Conservation (phyloP, 64 coral and sea anemone genomes). For the Montipora capricornis region DNA sequence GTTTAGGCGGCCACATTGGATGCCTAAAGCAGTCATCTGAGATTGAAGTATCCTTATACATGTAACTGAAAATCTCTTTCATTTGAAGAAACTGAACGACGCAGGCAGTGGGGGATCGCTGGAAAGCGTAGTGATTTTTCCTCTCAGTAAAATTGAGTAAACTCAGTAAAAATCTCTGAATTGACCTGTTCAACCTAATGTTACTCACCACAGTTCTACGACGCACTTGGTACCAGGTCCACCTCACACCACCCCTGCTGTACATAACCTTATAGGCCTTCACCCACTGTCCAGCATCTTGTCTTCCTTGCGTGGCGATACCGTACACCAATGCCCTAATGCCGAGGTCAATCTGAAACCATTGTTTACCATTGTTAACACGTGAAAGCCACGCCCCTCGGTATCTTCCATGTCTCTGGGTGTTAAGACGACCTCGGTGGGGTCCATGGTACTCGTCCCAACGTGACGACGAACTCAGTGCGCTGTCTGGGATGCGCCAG, state of each 20-base stretch:
- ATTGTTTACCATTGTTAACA: constrained; percentile 73
- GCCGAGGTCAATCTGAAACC: constrained; percentile 83
- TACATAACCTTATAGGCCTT: constrained; percentile 83
- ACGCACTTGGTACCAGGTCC: constrained; percentile 66
- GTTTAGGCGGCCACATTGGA: too few relatives aligned
- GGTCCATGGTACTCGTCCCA: constrained; percentile 80
- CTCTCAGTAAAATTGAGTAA: too few relatives aligned
- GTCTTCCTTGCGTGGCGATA: constrained; percentile 79
- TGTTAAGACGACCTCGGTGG: constrained; percentile 63
- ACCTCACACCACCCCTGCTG: constrained; percentile 67
- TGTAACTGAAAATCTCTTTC: too few relatives aligned
- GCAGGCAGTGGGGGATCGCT: too few relatives aligned
- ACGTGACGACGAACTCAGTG: constrained; percentile 67
- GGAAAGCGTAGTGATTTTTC: neutral
- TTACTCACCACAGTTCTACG: constrained; percentile 56
- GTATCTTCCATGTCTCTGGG: constrained; percentile 21
- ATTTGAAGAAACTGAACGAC: too few relatives aligned
- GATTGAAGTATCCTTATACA: too few relatives aligned
- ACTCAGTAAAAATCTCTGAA: neutral
- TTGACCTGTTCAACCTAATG: neutral
- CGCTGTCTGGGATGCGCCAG: constrained; percentile 63
- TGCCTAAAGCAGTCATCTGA: too few relatives aligned
- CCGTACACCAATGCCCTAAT: constrained; percentile 24
- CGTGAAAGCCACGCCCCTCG: constrained; percentile 72
- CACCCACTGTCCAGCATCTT: constrained; percentile 81